Conservation (phyloP, 2,113 vertebrate genomes). For the Pachycephala philippinensis region DNA sequence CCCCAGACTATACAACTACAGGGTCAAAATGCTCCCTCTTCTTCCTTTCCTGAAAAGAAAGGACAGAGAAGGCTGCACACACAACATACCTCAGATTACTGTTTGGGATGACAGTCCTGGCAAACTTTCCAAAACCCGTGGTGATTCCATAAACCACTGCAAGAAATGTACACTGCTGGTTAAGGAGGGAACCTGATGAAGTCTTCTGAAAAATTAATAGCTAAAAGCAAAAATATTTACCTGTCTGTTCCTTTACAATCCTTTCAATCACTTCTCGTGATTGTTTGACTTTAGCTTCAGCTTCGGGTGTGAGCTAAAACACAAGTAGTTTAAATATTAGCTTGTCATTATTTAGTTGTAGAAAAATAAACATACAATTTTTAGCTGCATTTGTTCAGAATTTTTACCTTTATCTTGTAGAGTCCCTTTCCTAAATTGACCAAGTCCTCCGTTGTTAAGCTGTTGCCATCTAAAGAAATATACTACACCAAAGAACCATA, state of each 20-base stretch:
- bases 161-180: neutral
- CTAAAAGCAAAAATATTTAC: constrained; percentile 61
- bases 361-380: neutral
- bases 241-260: constrained; percentile 90
- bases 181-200: neutral
- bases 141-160: constrained; percentile 98
- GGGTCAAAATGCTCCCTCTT: neutral
- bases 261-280: constrained; percentile 91
- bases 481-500: constrained; percentile 69
- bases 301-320: constrained; percentile 82
- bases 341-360: neutral
- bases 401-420: constrained; percentile 93
- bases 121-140: constrained; percentile 98
- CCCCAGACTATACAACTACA: neutral
- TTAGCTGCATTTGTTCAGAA: neutral
- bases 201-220: neutral
- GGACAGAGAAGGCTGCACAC: neutral
- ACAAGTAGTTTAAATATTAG: neutral
- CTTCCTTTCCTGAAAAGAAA: neutral
- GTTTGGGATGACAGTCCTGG: constrained; percentile 90
- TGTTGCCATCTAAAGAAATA: constrained; percentile 88
- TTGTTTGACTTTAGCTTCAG: constrained; percentile 84
- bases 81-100: constrained; percentile 86
- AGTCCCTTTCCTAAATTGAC: constrained; percentile 87
- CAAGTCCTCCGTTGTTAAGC: constrained; percentile 86